Conservation (phyloP, 2,797 vertebrate genomes). For the Pagetopsis macropterus region DNA sequence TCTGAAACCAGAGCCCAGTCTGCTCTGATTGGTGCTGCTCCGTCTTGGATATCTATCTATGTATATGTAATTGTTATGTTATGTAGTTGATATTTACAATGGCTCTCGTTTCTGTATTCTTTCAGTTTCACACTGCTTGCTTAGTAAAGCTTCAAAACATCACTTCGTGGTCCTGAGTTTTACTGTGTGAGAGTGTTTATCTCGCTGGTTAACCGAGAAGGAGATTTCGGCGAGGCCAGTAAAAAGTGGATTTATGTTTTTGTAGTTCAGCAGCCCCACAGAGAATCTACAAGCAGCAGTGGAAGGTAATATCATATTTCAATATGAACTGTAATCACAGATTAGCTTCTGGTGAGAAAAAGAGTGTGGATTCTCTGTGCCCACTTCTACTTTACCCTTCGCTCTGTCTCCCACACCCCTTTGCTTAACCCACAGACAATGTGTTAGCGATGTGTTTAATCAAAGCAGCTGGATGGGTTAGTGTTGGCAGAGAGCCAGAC, state of each 20-base stretch:
- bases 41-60: too few relatives aligned
- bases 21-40: too few relatives aligned
- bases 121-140: too few relatives aligned
- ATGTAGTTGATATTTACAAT: too few relatives aligned
- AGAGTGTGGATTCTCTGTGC: not conserved
- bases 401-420: slow-evolving; percentile 19
- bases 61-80: too few relatives aligned
- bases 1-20: too few relatives aligned
- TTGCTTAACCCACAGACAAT: slow-evolving; percentile 58
- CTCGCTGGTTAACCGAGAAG: too few relatives aligned
- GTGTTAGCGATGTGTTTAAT: slow-evolving; percentile 71
- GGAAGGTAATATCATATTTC: not conserved
- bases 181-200: too few relatives aligned
- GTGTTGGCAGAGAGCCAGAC: slow-evolving; percentile 56
- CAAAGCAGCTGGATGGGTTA: slow-evolving; percentile 57
- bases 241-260: not conserved
- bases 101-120: too few relatives aligned
- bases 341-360: not conserved
- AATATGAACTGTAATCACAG: not conserved
- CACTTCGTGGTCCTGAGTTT: too few relatives aligned
- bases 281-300: not conserved
- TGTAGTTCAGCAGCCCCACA: not conserved
- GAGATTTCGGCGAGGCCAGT: too few relatives aligned
- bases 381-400: slow-evolving; percentile 27
- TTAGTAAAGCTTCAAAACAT: too few relatives aligned